A percentile compares a stretch with the other conserved stretches of the same genome.
Evolutionary conservation across 2,888 invertebrate genomes (phyloP).

Genomic region (Aplocera efformata): DNA sequence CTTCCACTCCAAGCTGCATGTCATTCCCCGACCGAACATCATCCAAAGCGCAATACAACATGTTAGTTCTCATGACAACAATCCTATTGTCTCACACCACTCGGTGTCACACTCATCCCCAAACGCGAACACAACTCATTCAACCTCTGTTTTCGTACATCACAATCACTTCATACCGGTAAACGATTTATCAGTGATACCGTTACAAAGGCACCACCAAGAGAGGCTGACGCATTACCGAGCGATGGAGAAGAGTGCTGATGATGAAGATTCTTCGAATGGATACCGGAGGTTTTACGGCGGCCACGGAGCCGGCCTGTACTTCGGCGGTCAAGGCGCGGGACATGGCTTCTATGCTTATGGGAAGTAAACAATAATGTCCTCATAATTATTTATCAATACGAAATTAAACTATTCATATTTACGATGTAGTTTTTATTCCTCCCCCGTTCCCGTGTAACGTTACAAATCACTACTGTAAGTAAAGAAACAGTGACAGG

Average conservation of each 20-base stretch:
- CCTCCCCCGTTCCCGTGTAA: constrained; percentile 4
- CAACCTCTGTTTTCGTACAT: constrained; percentile 42
- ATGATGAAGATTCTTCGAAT: constrained; percentile 46
- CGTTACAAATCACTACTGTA: too few species aligned
- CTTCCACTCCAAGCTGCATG: constrained; percentile 51
- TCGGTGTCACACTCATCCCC: constrained; percentile 39
- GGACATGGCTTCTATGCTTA: constrained; percentile 69
- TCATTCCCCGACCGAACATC: constrained; percentile 52
- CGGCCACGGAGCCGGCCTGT: constrained; percentile 61
- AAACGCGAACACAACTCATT: constrained; percentile 44
- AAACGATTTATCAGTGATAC: constrained; percentile 65
- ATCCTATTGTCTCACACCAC: constrained; percentile 47
- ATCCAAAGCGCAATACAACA: constrained; percentile 46
- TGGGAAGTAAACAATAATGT: constrained; percentile 36
- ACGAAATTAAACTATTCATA: constrained; percentile 24
- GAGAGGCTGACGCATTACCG: constrained; percentile 40
- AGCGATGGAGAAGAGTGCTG: constrained; percentile 41
- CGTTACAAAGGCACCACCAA: constrained; percentile 46
- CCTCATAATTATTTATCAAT: not conserved
- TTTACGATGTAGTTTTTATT: constrained; percentile 7
- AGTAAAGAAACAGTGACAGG: too few species aligned
- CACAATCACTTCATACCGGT: constrained; percentile 52
- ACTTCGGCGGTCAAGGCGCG: constrained; percentile 65
- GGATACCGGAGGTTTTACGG: constrained; percentile 59
- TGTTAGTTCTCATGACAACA: constrained; percentile 38